These are phyloP conservation scores for Sinocyclocheilus maitianheensis DNA, from an alignment of 2,113 vertebrate species.

Conservation along the genomic window DNA sequence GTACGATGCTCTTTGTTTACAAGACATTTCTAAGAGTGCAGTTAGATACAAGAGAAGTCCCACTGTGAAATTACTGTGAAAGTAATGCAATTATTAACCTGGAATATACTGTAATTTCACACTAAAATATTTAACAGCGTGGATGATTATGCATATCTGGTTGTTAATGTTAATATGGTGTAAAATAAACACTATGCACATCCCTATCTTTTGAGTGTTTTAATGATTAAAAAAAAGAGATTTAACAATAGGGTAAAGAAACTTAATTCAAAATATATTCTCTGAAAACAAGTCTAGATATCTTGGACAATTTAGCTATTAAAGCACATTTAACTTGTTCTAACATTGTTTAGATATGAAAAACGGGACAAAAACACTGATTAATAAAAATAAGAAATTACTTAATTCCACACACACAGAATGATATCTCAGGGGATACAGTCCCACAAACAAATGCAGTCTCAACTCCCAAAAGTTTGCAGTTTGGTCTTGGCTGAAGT, in stretches of 20 bases:
- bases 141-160: not conserved
- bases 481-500: not conserved
- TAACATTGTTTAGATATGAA: not conserved
- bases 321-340: not conserved
- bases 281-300: not conserved
- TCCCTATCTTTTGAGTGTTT: not conserved
- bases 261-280: not conserved
- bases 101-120: too few species aligned
- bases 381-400: not conserved
- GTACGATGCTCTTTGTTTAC: too few species aligned
- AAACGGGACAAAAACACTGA: not conserved
- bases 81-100: too few species aligned
- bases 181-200: not conserved
- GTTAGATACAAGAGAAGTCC: too few species aligned
- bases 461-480: not conserved
- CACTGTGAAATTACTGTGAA: too few species aligned
- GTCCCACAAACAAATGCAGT: not conserved
- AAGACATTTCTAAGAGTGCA: too few species aligned
- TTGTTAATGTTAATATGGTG: not conserved
- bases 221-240: not conserved
- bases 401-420: not conserved
- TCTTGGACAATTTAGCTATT: not conserved
- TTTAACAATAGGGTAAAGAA: not conserved
- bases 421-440: not conserved
- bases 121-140: too few species aligned